phyloP scores from a whole-genome alignment of 2,888 invertebrate species.

The Barypeithes pellucidus region DNA sequence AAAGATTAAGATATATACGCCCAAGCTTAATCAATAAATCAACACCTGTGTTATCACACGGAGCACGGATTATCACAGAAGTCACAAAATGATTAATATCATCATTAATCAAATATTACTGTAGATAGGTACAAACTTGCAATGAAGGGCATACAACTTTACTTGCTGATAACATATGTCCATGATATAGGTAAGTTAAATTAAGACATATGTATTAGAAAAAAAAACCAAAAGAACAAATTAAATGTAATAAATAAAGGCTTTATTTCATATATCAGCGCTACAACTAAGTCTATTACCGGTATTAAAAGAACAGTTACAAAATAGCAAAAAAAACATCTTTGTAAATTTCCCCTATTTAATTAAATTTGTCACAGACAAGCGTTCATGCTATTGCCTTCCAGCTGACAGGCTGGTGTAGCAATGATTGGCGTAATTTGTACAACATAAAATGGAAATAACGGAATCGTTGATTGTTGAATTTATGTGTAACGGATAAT shows the following conservation, averaged over 20 bases:
- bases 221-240: no score
- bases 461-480: slow-evolving; percentile 2
- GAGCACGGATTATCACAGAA: neutral
- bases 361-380: slow-evolving; percentile 40
- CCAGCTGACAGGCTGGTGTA: neutral
- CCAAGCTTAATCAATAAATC: slow-evolving; percentile 2
- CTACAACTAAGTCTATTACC: no score
- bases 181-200: no score
- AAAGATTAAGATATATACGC: neutral
- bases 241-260: no score
- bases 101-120: no score
- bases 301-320: neutral
- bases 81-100: neutral
- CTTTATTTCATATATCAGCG: no score
- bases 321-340: slow-evolving; percentile 1
- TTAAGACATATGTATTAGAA: no score
- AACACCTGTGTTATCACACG: neutral
- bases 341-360: slow-evolving; percentile 13
- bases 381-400: slow-evolving; percentile 12
- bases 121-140: no score
- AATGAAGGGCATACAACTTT: no score
- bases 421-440: slow-evolving; percentile 38
- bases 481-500: no score
- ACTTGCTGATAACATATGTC: no score
- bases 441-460: slow-evolving; percentile 9